Conservation (phyloP, 2,888 invertebrate genomes). For the Cetonia aurata region DNA sequence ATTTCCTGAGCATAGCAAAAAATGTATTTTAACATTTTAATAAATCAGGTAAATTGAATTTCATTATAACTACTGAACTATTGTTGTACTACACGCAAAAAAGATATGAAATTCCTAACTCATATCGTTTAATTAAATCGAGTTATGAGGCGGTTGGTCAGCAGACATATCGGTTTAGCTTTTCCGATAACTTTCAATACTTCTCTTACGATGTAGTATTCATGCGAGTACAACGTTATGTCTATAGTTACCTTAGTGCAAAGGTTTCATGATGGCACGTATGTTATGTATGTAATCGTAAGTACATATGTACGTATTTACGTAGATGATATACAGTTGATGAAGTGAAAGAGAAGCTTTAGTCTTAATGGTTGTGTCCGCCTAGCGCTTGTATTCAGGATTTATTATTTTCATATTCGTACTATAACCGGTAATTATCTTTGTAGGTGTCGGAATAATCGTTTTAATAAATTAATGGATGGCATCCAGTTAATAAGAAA, state of each 20-base stretch:
- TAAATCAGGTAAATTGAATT: too few relatives aligned
- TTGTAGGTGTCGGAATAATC: slow-evolving; percentile 46
- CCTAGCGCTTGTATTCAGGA: slow-evolving; percentile 42
- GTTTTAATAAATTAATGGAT: slow-evolving; percentile 45
- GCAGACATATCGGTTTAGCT: slow-evolving; percentile 14
- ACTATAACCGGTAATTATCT: slow-evolving; percentile 45
- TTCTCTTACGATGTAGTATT: too few relatives aligned
- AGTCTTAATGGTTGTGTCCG: slow-evolving; percentile 42
- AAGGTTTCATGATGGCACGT: too few relatives aligned
- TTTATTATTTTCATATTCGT: slow-evolving; percentile 47
- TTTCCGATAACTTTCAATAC: too few relatives aligned
- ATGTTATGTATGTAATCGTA: too few relatives aligned
- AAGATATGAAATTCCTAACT: slow-evolving; percentile 12
- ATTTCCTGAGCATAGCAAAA: too few relatives aligned
- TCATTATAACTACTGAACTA: not conserved
- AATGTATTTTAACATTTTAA: too few relatives aligned
- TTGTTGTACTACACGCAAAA: slow-evolving; percentile 3
- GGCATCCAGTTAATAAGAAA: slow-evolving; percentile 42
- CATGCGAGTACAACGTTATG: too few relatives aligned
- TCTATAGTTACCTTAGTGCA: too few relatives aligned
- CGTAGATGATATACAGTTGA: slow-evolving; percentile 6
- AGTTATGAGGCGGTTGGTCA: not conserved
- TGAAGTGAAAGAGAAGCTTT: slow-evolving; percentile 25
- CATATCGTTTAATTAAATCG: slow-evolving; percentile 30
- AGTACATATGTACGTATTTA: slow-evolving; percentile 2